Evolutionary conservation across 2,797 vertebrate genomes (phyloP).

Genomic region (Acanthornis magna): DNA sequence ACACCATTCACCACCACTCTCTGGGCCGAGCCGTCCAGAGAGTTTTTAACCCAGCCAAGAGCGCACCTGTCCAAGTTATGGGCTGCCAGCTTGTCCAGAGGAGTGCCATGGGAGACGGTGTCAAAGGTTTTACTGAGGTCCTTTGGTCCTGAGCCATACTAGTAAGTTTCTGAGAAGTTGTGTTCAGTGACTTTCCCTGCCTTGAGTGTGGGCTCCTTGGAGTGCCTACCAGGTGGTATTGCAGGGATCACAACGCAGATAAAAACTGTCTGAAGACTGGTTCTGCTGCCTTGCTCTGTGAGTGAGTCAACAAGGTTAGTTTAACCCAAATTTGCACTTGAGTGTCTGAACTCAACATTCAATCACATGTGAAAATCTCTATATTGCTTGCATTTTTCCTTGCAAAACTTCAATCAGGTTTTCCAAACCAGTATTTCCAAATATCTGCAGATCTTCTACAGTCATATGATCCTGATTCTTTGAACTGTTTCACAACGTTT

Average conservation of each 20-base stretch:
- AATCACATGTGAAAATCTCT: neutral
- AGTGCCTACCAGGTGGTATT: neutral
- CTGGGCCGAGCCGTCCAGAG: neutral
- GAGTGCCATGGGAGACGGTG: neutral
- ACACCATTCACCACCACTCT: no score
- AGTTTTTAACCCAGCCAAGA: neutral
- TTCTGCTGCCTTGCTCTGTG: neutral
- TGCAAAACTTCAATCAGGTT: neutral
- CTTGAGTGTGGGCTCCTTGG: neutral
- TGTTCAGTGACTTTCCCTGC: neutral
- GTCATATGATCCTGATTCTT: neutral
- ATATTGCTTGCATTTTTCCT: neutral
- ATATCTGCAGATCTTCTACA: neutral
- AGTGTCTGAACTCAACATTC: neutral
- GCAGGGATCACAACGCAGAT: neutral
- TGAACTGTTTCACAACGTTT: slow-evolving; percentile 25
- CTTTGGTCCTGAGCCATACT: neutral
- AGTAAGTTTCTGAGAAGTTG: neutral
- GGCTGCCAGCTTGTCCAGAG: neutral
- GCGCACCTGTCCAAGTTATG: neutral
- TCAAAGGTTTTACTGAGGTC: neutral
- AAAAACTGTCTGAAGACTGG: neutral
- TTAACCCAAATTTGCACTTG: neutral
- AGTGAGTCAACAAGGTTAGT: neutral
- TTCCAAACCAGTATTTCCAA: neutral